phyloP scores from a whole-genome alignment of 2,113 vertebrate genomes.

The Ia io region DNA sequence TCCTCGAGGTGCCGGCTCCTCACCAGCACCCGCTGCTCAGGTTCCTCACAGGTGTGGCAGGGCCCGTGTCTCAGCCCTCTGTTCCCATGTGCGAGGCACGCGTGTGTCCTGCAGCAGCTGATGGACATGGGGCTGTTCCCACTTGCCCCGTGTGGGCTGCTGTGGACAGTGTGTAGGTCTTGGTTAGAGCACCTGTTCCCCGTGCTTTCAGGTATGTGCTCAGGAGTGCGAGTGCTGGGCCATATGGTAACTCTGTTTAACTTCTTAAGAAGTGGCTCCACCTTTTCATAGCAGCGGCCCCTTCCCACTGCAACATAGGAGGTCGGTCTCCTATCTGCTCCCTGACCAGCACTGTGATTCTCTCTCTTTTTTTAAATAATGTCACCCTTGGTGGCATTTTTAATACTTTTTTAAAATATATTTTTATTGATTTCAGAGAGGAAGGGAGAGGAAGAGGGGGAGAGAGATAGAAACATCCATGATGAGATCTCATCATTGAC shows the following conservation, averaged over 20 bases:
- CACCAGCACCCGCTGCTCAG: background rate
- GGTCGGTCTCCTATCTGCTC: background rate
- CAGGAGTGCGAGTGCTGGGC: background rate
- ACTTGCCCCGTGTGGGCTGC: no score
- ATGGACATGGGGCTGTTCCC: no score
- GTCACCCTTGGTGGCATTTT: no score
- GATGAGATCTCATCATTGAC: no score
- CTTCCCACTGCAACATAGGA: background rate
- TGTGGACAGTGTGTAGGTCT: background rate
- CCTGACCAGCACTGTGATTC: background rate
- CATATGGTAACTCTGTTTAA: background rate
- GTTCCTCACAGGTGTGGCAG: background rate
- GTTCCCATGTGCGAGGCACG: no score
- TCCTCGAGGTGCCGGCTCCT: background rate
- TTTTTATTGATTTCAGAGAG: no score
- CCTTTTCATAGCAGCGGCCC: background rate
- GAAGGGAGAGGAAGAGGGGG: no score
- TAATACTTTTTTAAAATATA: no score
- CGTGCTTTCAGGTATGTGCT: background rate
- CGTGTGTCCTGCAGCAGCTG: no score
- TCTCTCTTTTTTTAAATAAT: background rate
- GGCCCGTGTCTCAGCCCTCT: background rate
- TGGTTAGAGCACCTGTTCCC: background rate
- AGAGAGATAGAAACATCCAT: no score
- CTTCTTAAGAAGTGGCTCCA: background rate